A percentile compares a stretch with the other conserved stretches of the same genome.
Evolutionary conservation across 2,113 vertebrate genomes (phyloP).

Genomic region (Mesitornis unicolor): DNA sequence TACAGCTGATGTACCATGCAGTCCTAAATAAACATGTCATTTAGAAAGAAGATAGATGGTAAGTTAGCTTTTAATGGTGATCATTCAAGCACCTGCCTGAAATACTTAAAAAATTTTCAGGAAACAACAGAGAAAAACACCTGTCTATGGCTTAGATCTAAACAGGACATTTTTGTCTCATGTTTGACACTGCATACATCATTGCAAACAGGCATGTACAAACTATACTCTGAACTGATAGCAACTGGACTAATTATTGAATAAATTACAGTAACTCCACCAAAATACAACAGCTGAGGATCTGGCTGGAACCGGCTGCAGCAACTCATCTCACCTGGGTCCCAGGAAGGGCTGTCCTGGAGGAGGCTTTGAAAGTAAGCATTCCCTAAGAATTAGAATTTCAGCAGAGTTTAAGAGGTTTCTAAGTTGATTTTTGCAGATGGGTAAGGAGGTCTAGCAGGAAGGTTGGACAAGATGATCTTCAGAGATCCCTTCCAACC

Average conservation of each 20-base stretch:
- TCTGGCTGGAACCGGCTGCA: neutral
- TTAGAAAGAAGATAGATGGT: constrained; percentile 21
- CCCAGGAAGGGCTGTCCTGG: neutral
- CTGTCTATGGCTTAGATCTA: neutral
- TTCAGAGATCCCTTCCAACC: no score
- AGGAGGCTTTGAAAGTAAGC: neutral
- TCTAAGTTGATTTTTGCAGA: neutral
- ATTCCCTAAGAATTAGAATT: neutral
- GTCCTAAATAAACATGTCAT: constrained; percentile 31
- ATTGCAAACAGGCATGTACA: neutral
- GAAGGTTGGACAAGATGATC: no score
- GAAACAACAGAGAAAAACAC: neutral
- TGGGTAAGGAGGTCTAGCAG: neutral
- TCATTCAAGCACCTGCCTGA: neutral
- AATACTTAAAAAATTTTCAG: constrained; percentile 11
- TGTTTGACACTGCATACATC: neutral
- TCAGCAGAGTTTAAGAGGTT: neutral
- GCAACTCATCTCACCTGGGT: neutral
- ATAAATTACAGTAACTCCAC: neutral
- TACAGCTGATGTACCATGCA: constrained; percentile 43
- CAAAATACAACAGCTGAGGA: neutral
- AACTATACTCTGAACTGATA: neutral
- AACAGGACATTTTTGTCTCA: neutral
- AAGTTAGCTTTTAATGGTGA: neutral
- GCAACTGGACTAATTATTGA: neutral